Evolutionary conservation across 2,888 invertebrate species (phyloP), one percentile per base, ranked within the genome.

Genomic region (Lithophane semibrunnea): DNA sequence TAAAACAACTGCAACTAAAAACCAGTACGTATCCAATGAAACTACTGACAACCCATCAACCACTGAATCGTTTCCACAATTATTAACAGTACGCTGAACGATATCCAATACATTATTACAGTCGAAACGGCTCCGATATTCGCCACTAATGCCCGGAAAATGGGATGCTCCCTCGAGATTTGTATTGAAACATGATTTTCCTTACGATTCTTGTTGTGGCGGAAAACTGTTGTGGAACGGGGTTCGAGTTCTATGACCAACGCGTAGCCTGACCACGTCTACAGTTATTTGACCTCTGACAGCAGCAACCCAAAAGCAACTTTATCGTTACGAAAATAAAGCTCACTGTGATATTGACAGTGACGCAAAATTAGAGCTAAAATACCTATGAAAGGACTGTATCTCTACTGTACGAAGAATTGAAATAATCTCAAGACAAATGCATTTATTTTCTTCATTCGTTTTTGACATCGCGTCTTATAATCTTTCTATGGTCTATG

Each of bases 121-220:
- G 75, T 47, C 44, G 64, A 70, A 44, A 37, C 24, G 21, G 75
- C 69, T 58, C 54, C 18, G 71, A 77, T 83, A 80, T 74, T 67
- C 13, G 37, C 61, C 16, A 69, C 56, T 84, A 81, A 86, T 78
- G 60, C 13, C 87, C 77, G 73, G 75, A 84, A 86, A 84, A 85
- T 81, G 64, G 65, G 61, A 77, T 61, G 49, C 70, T 67, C 60
- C 24, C 24, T 24, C 18, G 61, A 73, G 76, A 84, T 83, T 73
- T 56, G 56, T 78, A 75, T 60, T 63, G 68, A 60, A 72, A 67
- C 54, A 54, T 21, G 67, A 75, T 84, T 82, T 85, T 65, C 69
- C 77, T 77, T 65, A 58, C 76, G 3, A 76, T 54, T 82, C 21
- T 42, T 68, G 37, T 10, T 68, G 10, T 58, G 24, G n/a, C 4